These are phyloP conservation scores for Zaprionus gabonicus DNA, from an alignment of 1,140 invertebrate genomes.

Conservation along the genomic window DNA sequence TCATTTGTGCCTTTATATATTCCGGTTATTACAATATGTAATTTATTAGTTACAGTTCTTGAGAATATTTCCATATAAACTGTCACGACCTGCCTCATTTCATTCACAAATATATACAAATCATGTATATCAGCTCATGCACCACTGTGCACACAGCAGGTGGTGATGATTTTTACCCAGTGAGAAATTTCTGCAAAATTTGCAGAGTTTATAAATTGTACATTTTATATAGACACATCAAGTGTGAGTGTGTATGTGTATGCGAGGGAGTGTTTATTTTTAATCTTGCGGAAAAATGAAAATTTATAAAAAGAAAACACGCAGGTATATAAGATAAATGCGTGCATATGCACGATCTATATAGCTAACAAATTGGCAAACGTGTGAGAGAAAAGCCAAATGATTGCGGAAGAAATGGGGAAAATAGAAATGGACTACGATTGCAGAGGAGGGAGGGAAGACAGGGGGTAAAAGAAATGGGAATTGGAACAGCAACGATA, in stretches of 20 bases:
- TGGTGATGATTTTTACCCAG: slow-evolving; percentile 54
- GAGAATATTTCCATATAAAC: too few relatives aligned
- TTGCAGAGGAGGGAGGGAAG: neutral
- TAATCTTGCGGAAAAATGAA: slow-evolving; percentile 66
- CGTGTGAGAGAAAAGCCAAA: slow-evolving; percentile 13
- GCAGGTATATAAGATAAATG: slow-evolving; percentile 10
- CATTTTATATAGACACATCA: slow-evolving; percentile 59
- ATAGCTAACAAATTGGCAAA: slow-evolving; percentile 13
- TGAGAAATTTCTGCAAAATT: slow-evolving; percentile 60
- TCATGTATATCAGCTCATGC: neutral
- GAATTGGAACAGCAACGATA: slow-evolving; percentile 65
- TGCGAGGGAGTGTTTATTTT: slow-evolving; percentile 61
- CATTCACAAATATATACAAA: slow-evolving; percentile 8
- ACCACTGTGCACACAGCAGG: slow-evolving; percentile 64
- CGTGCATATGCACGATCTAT: neutral
- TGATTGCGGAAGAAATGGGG: slow-evolving; percentile 33
- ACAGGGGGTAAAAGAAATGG: slow-evolving; percentile 14
- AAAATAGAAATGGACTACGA: slow-evolving; percentile 32
- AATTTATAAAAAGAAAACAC: slow-evolving; percentile 59
- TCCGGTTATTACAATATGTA: neutral
- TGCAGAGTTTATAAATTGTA: slow-evolving; percentile 71
- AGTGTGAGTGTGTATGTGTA: slow-evolving; percentile 14
- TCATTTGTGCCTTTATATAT: neutral
- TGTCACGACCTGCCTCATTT: slow-evolving; percentile 39
- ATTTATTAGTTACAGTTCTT: neutral